A percentile compares a stretch with the other conserved stretches of the same genome.
phyloP scores from a whole-genome alignment of 2,888 invertebrate genomes.

The Brachyptera putata region DNA sequence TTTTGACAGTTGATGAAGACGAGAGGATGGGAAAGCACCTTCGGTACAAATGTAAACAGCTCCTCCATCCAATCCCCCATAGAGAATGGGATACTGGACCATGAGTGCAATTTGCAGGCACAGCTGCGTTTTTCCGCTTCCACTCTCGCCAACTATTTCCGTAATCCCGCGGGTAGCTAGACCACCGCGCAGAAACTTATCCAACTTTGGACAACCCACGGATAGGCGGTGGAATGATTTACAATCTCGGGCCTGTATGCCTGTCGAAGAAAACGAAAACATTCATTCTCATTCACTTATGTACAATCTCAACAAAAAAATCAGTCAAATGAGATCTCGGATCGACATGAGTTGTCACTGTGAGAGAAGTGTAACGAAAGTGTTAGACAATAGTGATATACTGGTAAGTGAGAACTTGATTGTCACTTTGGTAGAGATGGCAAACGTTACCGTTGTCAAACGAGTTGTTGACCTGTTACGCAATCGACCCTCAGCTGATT shows the following conservation, averaged over 20 bases:
- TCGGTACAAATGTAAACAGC: slow-evolving; percentile 75
- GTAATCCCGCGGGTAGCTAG: slow-evolving; percentile 63
- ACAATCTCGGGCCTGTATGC: not conserved
- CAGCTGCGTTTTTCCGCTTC: slow-evolving; percentile 77
- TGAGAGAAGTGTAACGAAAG: too few relatives aligned
- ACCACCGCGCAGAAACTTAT: slow-evolving; percentile 62
- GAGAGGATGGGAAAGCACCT: slow-evolving; percentile 66
- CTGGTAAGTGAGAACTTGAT: too few relatives aligned
- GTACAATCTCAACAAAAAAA: not conserved
- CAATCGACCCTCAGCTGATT: too few relatives aligned
- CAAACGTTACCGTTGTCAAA: too few relatives aligned
- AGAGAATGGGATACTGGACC: slow-evolving; percentile 53
- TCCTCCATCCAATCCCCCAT: slow-evolving; percentile 54
- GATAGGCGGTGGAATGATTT: slow-evolving; percentile 35
- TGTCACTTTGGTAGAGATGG: too few relatives aligned
- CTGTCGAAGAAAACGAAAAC: not conserved
- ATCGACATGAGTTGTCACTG: too few relatives aligned
- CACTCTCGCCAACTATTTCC: slow-evolving; percentile 77
- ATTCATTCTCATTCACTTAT: not conserved
- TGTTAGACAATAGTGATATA: too few relatives aligned
- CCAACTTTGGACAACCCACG: slow-evolving; percentile 56
- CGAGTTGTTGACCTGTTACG: too few relatives aligned
- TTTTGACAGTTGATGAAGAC: slow-evolving; percentile 46
- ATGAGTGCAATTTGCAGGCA: slow-evolving; percentile 66
- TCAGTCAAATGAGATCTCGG: not conserved